Percentiles rank a stretch among this genome's conserved stretches.
phyloP scores from a whole-genome alignment of 2,888 invertebrate genomes.

The Thecocarcelia acutangulata region DNA sequence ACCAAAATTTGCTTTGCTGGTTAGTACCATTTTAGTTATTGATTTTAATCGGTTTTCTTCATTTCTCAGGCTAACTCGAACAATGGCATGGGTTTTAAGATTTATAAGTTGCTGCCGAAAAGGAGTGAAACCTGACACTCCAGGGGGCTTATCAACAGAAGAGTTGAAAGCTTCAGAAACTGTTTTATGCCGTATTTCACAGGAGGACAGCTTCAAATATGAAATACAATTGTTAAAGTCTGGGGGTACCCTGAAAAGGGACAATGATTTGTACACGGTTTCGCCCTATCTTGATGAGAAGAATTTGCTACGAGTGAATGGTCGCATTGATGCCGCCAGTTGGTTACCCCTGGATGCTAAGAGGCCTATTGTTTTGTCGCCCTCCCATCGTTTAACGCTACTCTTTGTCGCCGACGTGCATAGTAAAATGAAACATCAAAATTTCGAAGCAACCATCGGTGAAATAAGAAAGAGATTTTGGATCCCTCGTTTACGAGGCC shows the following conservation, averaged over 20 bases:
- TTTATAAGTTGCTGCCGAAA: constrained; percentile 5
- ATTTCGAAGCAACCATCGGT: constrained; percentile 55
- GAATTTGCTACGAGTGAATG: neutral
- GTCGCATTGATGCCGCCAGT: constrained; percentile 11
- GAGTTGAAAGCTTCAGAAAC: neutral
- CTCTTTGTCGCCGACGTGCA: constrained; percentile 42
- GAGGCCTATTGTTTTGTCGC: constrained; percentile 54
- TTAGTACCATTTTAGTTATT: neutral
- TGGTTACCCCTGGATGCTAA: constrained; percentile 15
- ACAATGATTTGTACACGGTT: neutral
- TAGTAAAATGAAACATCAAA: constrained; percentile 55
- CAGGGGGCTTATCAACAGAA: neutral
- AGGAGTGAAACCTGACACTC: neutral
- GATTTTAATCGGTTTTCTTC: constrained; percentile 19
- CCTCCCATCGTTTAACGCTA: constrained; percentile 39
- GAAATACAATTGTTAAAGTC: neutral
- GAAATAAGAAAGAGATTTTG: constrained; percentile 18
- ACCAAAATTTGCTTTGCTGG: neutral
- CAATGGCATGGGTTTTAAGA: neutral
- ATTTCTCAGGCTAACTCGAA: constrained; percentile 6
- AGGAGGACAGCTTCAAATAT: neutral
- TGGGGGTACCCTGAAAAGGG: neutral
- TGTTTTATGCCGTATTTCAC: constrained; percentile 25
- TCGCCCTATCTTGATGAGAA: neutral
- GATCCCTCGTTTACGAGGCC: constrained; percentile 12